Base-by-base conservation (phyloP, 2,888 invertebrate species). In the Psylliodes chrysocephalus region DNA sequence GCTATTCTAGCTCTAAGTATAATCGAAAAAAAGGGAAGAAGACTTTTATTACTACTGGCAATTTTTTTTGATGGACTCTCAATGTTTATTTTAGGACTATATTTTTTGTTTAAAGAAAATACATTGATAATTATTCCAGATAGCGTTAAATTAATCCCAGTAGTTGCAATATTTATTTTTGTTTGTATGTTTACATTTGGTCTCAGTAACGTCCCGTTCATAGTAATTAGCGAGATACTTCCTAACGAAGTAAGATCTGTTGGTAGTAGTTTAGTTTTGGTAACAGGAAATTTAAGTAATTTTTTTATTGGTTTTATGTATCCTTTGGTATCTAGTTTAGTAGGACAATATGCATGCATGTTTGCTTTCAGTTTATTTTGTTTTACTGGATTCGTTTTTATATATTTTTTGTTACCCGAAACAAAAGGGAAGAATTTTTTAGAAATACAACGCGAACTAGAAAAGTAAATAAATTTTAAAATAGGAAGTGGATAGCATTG, bases 11-110 rank as follows among this genome's bases (percentile, higher is more conserved):
- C 91, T 0, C 91, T 91, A 0, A 73, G 90, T 15, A 85, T 92
- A 25, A 92, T 91, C 60, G 94, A 94, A 81, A 84, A 88, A 49
- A 84, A 90, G 25, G 94, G 94, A 0, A 84, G 93, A 35, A 86
- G 89, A 54, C 79, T 89, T 0, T 84, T 94, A 33, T 84, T 94
- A 0, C 79, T 92, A 1, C 79, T 88, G 22, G 92, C 92, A 0
- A 87, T 90, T 0, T 78, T 86, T 40, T 86, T 89, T 0, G 89
- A 89, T 76, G 83, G 87, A 18, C 71, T 90, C 10, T 87, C 89
- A 6, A 81, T 89, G 75, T 89, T 89, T 60, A 44, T 67, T 0
- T 68, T 79, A 19, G 84, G 84, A 1, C 81, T 87, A 67, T 91
- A 86, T 82, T 91, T 91, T 83, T 86, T 86, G 52, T 46, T 33